phyloP scores from a whole-genome alignment of 2,888 invertebrate species.

The Pyrocoelia pectoralis region DNA sequence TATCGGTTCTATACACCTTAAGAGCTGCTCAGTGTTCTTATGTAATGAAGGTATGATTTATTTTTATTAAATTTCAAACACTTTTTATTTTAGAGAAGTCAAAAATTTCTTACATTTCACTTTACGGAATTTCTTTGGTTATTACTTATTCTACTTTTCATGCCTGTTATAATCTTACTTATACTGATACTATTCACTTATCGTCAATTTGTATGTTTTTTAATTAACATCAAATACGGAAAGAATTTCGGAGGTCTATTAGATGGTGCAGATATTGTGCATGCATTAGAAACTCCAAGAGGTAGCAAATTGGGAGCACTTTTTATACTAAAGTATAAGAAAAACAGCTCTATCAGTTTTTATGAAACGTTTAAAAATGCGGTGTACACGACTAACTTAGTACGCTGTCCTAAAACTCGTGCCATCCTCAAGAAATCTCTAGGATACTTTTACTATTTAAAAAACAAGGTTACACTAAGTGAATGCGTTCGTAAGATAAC shows the following conservation, averaged over 20 bases:
- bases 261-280: background rate
- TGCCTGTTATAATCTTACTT: background rate
- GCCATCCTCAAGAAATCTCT: background rate
- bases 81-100: background rate
- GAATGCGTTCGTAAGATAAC: background rate
- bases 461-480: conserved; percentile 5
- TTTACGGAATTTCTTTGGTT: background rate
- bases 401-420: background rate
- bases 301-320: background rate
- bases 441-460: conserved; percentile 10
- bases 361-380: background rate
- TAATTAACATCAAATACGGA: background rate
- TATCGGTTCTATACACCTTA: too few species aligned
- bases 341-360: background rate
- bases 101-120: background rate
- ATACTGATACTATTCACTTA: background rate
- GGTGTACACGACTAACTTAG: background rate
- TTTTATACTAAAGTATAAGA: conserved; percentile 7
- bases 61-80: background rate
- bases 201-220: background rate
- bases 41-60: background rate
- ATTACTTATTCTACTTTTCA: background rate
- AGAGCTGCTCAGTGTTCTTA: background rate
- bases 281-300: conserved; percentile 3
- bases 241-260: conserved; percentile 4